Evolutionary conservation across 2,888 invertebrate genomes (phyloP).

Genomic region (Apodemia zela): DNA sequence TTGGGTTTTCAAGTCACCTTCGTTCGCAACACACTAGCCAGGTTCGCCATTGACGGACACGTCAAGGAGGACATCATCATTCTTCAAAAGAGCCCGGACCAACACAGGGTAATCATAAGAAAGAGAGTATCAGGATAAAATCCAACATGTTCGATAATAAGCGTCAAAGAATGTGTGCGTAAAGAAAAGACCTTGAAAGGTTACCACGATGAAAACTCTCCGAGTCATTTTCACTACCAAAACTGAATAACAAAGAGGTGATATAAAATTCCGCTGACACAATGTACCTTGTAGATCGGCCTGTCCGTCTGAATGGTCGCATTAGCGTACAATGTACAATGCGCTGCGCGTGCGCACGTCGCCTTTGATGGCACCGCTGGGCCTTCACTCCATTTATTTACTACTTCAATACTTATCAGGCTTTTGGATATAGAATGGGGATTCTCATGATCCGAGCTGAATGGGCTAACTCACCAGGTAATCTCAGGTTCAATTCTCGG

Average conservation of each 20-base stretch:
- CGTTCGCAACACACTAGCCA: too few species aligned
- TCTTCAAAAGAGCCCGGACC: too few species aligned
- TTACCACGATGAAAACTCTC: background rate
- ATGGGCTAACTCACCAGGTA: background rate
- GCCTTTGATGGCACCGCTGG: conserved; percentile 20
- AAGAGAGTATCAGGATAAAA: too few species aligned
- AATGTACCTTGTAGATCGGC: conserved; percentile 20
- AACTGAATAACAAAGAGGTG: conserved; percentile 19
- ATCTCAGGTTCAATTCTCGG: too few species aligned
- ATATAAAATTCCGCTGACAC: conserved; percentile 22
- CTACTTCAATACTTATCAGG: conserved; percentile 3
- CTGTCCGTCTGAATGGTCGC: conserved; percentile 42
- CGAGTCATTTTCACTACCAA: conserved; percentile 1
- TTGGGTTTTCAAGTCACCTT: too few species aligned
- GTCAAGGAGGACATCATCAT: too few species aligned
- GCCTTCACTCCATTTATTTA: conserved; percentile 19
- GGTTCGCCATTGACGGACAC: too few species aligned
- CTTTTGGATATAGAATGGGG: background rate
- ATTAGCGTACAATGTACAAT: conserved; percentile 60
- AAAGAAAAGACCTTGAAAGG: background rate
- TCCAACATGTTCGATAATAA: too few species aligned
- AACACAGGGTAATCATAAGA: too few species aligned
- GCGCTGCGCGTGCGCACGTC: conserved; percentile 21
- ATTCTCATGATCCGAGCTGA: background rate
- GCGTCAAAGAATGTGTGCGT: too few species aligned